Conservation (phyloP, 2,113 vertebrate species). For the Mixornis gularis region DNA sequence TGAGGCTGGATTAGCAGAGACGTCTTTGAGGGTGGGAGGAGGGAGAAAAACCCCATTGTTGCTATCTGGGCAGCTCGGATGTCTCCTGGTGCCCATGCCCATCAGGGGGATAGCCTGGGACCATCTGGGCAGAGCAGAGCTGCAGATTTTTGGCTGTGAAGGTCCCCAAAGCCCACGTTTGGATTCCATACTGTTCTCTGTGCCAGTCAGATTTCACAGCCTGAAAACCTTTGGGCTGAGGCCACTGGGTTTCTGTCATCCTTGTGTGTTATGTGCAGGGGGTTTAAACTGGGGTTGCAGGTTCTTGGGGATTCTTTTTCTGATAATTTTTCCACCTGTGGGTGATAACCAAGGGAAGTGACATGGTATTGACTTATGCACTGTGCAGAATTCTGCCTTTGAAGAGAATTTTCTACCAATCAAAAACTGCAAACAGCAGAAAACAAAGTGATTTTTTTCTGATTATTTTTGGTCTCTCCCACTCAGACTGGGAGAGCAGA, state of each 20-base stretch:
- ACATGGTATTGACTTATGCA: not conserved
- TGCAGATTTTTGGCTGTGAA: not conserved
- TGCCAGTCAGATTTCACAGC: not conserved
- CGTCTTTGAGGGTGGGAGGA: not conserved
- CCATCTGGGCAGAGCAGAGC: not conserved
- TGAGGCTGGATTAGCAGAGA: not conserved
- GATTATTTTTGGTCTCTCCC: not conserved
- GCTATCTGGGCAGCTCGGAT: not conserved
- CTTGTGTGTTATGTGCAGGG: fast-evolving
- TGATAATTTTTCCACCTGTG: not conserved
- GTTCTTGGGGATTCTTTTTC: not conserved
- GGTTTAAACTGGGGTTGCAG: not conserved
- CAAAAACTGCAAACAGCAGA: not conserved
- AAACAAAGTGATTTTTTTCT: not conserved
- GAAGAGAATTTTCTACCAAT: not conserved
- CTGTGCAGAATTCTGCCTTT: not conserved
- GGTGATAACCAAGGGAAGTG: not conserved
- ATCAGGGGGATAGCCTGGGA: not conserved
- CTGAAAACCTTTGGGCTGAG: not conserved
- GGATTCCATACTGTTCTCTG: not conserved
- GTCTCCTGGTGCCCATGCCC: not conserved
- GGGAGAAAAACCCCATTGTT: not conserved
- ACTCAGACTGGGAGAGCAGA: not conserved
- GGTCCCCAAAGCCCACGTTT: not conserved
- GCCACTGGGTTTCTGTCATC: not conserved